Evolutionary conservation across 2,888 invertebrate species (phyloP).

Genomic region (Galerucella calmariensis): DNA sequence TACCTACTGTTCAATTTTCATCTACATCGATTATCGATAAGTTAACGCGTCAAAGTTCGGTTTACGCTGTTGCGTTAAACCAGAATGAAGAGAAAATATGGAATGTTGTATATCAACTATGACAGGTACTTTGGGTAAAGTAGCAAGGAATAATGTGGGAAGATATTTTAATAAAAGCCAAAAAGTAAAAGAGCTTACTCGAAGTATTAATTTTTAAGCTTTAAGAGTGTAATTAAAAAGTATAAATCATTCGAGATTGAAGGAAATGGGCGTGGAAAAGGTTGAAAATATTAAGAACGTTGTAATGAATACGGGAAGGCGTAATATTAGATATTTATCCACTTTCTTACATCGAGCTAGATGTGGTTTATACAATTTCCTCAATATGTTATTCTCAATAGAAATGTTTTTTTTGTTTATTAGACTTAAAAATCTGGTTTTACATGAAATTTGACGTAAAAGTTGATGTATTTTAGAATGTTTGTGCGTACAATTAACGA

Average conservation of each 20-base stretch:
- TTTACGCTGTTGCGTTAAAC: too few relatives aligned
- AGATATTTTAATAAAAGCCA: conserved; percentile 24
- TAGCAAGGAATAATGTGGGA: conserved; percentile 31
- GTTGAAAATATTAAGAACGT: not conserved
- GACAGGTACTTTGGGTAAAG: conserved; percentile 25
- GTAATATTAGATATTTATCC: not conserved
- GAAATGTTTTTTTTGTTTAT: too few relatives aligned
- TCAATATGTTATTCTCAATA: too few relatives aligned
- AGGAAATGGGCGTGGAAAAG: not conserved
- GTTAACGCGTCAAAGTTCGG: too few relatives aligned
- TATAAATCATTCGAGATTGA: conserved; percentile 29
- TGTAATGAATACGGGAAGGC: not conserved
- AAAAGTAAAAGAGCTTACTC: conserved; percentile 17
- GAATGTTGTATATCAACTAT: conserved; percentile 20
- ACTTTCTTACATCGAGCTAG: too few relatives aligned
- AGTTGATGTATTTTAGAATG: too few relatives aligned
- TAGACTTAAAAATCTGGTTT: too few relatives aligned
- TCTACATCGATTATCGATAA: too few relatives aligned
- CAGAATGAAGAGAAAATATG: conserved; percentile 4
- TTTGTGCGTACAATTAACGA: too few relatives aligned
- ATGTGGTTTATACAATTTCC: too few relatives aligned
- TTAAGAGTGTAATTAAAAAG: conserved; percentile 36
- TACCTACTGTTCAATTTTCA: too few relatives aligned
- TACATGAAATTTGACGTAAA: too few relatives aligned
- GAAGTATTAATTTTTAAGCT: conserved; percentile 37